Evolutionary conservation across 2,888 invertebrate genomes (phyloP).

Genomic region (Podotricha telesiphe): DNA sequence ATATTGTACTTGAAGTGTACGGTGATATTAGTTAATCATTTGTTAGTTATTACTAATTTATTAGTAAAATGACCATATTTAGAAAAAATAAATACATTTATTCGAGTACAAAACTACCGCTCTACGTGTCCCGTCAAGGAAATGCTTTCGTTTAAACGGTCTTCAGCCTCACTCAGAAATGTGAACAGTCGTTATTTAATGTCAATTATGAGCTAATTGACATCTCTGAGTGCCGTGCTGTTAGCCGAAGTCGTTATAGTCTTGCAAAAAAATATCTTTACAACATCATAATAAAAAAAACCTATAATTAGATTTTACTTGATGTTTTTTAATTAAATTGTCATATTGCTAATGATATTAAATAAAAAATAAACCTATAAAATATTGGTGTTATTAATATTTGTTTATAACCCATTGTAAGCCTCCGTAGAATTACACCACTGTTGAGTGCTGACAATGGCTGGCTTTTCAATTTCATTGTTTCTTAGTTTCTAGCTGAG

Average conservation of each 20-base stretch:
- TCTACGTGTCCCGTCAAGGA: conserved; percentile 19
- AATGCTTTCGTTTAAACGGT: conserved; percentile 21
- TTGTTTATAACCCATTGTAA: conserved; percentile 22
- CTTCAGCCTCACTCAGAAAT: background rate
- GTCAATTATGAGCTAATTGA: background rate
- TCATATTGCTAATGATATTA: conserved; percentile 1
- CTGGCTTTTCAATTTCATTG: conserved; percentile 23
- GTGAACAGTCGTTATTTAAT: background rate
- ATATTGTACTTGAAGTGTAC: conserved; percentile 56
- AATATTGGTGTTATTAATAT: background rate
- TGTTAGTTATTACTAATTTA: conserved; percentile 32
- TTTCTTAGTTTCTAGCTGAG: conserved; percentile 65
- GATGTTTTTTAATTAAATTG: background rate
- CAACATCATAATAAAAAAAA: background rate
- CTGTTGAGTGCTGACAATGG: conserved; percentile 13
- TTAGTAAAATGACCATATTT: conserved; percentile 33
- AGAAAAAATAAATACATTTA: conserved; percentile 52
- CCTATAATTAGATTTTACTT: background rate
- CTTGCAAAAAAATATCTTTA: background rate
- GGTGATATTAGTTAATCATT: conserved; percentile 39
- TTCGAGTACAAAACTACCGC: conserved; percentile 55
- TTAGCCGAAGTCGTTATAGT: no score
- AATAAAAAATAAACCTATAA: background rate
- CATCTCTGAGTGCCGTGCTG: background rate
- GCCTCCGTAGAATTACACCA: conserved; percentile 13